A percentile compares a stretch with the other conserved stretches of the same genome.
Conservation (phyloP, 2,113 vertebrate genomes). For the Macrotis lagotis region DNA sequence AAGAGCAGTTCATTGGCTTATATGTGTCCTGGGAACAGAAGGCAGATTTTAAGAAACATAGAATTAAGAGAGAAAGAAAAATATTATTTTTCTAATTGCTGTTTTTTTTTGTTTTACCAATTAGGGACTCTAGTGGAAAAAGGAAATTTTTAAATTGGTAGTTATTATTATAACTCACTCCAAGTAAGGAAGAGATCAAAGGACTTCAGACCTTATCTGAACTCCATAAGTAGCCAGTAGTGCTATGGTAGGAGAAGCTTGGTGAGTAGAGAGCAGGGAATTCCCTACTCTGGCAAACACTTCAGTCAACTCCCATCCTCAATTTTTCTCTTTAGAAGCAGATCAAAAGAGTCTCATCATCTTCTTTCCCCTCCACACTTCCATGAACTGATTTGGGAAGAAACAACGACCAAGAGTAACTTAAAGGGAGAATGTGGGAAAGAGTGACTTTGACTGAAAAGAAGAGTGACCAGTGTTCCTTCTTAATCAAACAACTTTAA, state of each 20-base stretch:
- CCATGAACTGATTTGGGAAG: not conserved
- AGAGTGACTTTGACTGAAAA: not conserved
- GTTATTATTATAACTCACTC: not conserved
- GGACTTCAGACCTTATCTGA: not conserved
- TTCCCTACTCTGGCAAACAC: not conserved
- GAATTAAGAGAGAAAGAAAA: not conserved
- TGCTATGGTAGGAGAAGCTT: not conserved
- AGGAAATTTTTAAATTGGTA: not conserved
- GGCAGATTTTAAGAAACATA: not conserved
- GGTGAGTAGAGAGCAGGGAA: not conserved
- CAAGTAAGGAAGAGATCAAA: not conserved
- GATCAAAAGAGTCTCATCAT: too few relatives aligned
- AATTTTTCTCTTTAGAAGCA: too few relatives aligned
- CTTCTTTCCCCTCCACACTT: not conserved
- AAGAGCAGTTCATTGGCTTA: not conserved
- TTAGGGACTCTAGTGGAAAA: not conserved
- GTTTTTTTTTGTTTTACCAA: not conserved
- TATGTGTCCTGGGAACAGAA: not conserved
- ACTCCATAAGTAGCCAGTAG: not conserved
- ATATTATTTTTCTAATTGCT: not conserved
- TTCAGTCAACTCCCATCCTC: not conserved
- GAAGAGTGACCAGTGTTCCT: not conserved
- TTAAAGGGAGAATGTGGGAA: not conserved
- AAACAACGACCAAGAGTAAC: not conserved
- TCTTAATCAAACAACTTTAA: not conserved